Base-by-base conservation (phyloP, 2,797 vertebrate species). In the Gallinago nigripennis region DNA sequence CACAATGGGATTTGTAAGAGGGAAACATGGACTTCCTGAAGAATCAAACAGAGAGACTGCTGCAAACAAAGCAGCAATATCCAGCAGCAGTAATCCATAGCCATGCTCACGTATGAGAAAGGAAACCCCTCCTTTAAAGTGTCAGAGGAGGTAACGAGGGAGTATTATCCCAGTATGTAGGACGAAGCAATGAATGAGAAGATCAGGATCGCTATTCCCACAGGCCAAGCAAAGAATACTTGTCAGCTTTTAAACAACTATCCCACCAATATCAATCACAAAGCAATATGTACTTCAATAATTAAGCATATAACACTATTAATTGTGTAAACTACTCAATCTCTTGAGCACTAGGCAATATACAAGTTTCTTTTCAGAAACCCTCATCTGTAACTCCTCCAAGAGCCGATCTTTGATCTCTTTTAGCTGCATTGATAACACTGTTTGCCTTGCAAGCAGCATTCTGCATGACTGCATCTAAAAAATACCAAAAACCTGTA, bases 11-110 rank as follows among this genome's bases (percentile, higher is more conserved):
- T 73, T 50, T 78, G 33, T 30, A 83, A 61, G 53, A 77, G 82
- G 76, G 88, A 92, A 94, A 85, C 72, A 45, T 68, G 45, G 33
- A 92, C 88, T 93, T 96, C 88, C 90, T 80, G 86, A 80, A 93
- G 76, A 82, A 85, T 71, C 53, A 46, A 46, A 46, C 46, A 41
- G 17, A 78, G 41, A 79, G 50, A 46, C 25, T 84, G 93, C 83
- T 73, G 53, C 92, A 90, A 90, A 94, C 70, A 95, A 92, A 94
- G 41, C 48, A 88, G 23, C 41, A 73, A 77, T 19, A 84, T 20
- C 25, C 66, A 96, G 46, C 25, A 82, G 39, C 31, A 57, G 58
- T n/a, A 66, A 82, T 30, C 68, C 56, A 73, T 11, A 89, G 46
- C 43, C 53, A 17, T 17, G 41, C 35, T 84, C 78, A 30, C 8